phyloP scores from a whole-genome alignment of 2,797 vertebrate species.

The Schizopygopsis malacanthus region DNA sequence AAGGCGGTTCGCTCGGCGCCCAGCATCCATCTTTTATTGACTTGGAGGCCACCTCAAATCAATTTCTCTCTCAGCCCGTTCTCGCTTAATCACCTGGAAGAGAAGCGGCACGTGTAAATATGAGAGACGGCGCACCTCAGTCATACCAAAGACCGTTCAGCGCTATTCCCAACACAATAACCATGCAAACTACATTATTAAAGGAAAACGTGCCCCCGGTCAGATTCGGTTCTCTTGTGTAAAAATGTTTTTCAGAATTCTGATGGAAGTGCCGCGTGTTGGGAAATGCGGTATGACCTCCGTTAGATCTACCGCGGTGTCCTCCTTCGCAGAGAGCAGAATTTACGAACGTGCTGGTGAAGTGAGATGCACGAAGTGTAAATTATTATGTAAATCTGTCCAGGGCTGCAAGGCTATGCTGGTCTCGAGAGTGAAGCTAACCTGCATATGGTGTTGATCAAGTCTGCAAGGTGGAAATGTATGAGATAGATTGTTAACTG shows the following conservation, averaged over 20 bases:
- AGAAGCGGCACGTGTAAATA: constrained; percentile 54
- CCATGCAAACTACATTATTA: constrained; percentile 45
- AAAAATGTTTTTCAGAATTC: constrained; percentile 24
- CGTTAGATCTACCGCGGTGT: constrained; percentile 4
- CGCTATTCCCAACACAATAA: constrained; percentile 35
- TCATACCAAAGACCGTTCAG: neutral
- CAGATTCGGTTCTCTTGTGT: constrained; percentile 26
- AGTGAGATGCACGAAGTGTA: constrained; percentile 59
- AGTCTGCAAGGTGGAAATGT: constrained; percentile 29
- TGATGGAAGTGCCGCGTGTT: neutral
- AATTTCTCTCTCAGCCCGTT: constrained; percentile 76
- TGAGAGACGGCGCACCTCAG: constrained; percentile 27
- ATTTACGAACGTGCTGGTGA: constrained; percentile 51
- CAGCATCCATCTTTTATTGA: constrained; percentile 83
- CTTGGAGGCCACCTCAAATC: constrained; percentile 82
- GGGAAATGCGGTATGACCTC: constrained; percentile 28
- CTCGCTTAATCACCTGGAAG: constrained; percentile 79
- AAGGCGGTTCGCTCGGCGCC: constrained; percentile 65
- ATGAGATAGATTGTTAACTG: constrained; percentile 43
- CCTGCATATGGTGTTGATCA: constrained; percentile 51
- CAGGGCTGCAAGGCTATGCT: constrained; percentile 66
- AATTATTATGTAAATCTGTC: constrained; percentile 84
- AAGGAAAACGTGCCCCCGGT: constrained; percentile 8
- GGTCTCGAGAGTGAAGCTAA: constrained; percentile 52
- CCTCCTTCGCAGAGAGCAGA: constrained; percentile 32